A percentile compares a stretch with the other conserved stretches of the same genome.
Conservation (phyloP, 2,797 vertebrate genomes). For the Synaphobranchus kaupii region DNA sequence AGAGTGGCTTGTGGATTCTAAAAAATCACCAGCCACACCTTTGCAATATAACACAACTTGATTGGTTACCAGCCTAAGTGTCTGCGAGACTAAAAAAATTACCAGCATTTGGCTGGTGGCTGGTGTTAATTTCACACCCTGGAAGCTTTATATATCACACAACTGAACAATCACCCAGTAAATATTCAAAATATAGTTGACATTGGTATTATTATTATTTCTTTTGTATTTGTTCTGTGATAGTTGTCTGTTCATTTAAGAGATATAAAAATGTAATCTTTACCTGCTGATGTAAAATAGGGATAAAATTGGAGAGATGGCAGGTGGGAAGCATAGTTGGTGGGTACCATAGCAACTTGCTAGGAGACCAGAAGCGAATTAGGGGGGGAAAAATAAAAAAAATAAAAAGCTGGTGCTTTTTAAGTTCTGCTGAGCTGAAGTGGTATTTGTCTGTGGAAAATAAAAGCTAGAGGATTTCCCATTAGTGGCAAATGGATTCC, state of each 20-base stretch:
- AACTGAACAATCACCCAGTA: not conserved
- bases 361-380: not conserved
- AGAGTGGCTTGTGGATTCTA: no score
- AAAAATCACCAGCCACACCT: no score
- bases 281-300: not conserved
- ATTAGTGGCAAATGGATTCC: not conserved
- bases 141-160: not conserved
- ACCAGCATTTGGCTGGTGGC: no score
- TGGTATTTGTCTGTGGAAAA: constrained; percentile 22
- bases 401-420: not conserved
- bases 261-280: not conserved
- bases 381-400: not conserved
- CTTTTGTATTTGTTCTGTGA: not conserved
- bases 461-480: not conserved
- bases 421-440: not conserved
- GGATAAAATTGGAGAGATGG: not conserved
- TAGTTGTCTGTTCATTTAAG: not conserved
- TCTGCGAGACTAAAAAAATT: no score
- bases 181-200: not conserved
- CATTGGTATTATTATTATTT: not conserved
- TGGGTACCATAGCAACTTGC: constrained; percentile 7
- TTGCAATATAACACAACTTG: no score
- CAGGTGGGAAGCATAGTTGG: not conserved
- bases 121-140: not conserved
- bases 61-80: no score